Percentiles rank a stretch among this genome's conserved stretches.
These are phyloP conservation scores for Zootermopsis nevadensis DNA, from an alignment of 2,888 invertebrate species.

Conservation along the genomic window DNA sequence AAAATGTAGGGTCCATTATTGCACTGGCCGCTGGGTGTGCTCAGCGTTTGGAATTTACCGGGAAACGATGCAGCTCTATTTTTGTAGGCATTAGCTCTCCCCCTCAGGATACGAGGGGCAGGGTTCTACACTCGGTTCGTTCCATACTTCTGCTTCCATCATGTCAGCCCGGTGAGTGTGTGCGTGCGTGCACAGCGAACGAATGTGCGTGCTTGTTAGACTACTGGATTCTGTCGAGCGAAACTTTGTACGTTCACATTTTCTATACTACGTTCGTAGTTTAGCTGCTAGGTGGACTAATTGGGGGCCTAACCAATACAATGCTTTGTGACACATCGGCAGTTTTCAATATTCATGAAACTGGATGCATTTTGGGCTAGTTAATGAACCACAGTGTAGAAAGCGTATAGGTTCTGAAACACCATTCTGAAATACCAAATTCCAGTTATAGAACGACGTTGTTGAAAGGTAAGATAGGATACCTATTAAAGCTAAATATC, in stretches of 20 bases:
- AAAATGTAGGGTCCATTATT: conserved; percentile 29
- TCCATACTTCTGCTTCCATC: conserved; percentile 28
- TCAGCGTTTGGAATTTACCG: conserved; percentile 23
- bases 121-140: conserved; percentile 30
- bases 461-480: neutral
- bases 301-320: conserved; percentile 13
- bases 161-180: conserved; percentile 13
- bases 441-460: neutral
- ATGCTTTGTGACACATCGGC: conserved; percentile 17
- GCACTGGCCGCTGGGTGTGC: conserved; percentile 24
- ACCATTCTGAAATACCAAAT: neutral
- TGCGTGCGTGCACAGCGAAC: neutral
- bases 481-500: too few species aligned
- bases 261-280: neutral
- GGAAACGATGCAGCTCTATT: neutral
- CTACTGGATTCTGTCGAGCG: neutral
- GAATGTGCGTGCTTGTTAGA: conserved; percentile 23
- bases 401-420: neutral
- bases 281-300: neutral
- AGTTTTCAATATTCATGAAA: conserved; percentile 36
- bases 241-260: conserved; percentile 12
- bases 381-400: conserved; percentile 12
- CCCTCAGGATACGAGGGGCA: conserved; percentile 30
- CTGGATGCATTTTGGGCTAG: conserved; percentile 21
- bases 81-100: conserved; percentile 17